Conservation (phyloP, 23 tunicate species). For the Ascidia mentula region DNA sequence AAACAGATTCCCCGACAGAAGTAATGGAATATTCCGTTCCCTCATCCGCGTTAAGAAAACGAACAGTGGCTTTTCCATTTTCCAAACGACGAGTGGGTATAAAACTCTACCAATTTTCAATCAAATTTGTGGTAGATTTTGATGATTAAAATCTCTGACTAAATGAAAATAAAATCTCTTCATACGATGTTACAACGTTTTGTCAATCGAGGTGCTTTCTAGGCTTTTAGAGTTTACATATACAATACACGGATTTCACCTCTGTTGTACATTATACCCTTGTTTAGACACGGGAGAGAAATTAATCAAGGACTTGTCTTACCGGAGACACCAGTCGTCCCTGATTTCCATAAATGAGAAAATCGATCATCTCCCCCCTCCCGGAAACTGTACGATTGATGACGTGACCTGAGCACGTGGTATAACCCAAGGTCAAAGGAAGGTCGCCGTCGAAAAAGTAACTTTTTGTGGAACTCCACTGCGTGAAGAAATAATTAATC, state of each 20-base stretch:
- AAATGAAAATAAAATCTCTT: too few species aligned
- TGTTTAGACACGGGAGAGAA: too few species aligned
- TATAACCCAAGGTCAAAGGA: background rate
- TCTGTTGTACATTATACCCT: too few species aligned
- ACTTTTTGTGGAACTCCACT: background rate
- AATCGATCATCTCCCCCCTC: background rate
- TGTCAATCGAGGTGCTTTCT: too few species aligned
- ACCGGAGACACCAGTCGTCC: background rate
- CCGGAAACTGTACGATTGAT: conserved; percentile 1
- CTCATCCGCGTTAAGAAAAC: conserved; percentile 12
- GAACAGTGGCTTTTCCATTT: background rate
- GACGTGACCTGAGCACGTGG: background rate
- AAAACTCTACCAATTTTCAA: too few species aligned
- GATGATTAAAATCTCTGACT: too few species aligned
- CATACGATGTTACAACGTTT: too few species aligned
- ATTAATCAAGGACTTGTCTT: too few species aligned
- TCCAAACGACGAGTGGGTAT: background rate
- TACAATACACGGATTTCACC: too few species aligned
- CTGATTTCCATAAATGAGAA: background rate
- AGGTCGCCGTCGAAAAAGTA: background rate
- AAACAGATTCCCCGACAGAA: background rate
- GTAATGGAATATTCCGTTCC: background rate
- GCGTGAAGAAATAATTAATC: too few species aligned
- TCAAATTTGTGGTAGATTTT: too few species aligned
- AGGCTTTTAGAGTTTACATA: too few species aligned